These are phyloP conservation scores for Phaedon cochleariae DNA, from an alignment of 2,888 invertebrate genomes.

Conservation along the genomic window DNA sequence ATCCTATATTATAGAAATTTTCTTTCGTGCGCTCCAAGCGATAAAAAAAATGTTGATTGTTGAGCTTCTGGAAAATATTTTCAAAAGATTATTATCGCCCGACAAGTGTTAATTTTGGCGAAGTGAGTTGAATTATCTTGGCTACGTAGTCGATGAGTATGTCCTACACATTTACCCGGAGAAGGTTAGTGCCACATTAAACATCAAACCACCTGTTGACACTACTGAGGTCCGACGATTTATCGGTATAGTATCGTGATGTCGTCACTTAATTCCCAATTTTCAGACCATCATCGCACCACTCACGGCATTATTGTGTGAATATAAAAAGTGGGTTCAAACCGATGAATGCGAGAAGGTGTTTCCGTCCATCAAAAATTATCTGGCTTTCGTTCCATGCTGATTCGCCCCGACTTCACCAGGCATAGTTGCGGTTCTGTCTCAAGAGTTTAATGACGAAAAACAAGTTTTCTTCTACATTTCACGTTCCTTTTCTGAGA, in stretches of 20 bases:
- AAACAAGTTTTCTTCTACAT: conserved; percentile 28
- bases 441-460: conserved; percentile 22
- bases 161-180: conserved; percentile 25
- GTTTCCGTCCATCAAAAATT: conserved; percentile 29
- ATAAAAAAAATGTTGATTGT: too few species aligned
- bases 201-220: conserved; percentile 29
- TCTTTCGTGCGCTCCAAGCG: too few species aligned
- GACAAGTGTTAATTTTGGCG: conserved; percentile 25
- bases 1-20: too few species aligned
- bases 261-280: conserved; percentile 32
- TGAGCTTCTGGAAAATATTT: conserved; percentile 35
- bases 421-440: conserved; percentile 37
- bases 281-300: conserved; percentile 32
- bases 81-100: conserved; percentile 37
- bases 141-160: conserved; percentile 24
- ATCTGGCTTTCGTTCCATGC: conserved; percentile 19
- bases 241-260: conserved; percentile 24
- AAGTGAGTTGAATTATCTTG: conserved; percentile 20
- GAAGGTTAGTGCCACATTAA: conserved; percentile 11
- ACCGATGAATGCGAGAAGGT: too few species aligned
- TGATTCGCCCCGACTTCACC: conserved; percentile 31
- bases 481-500: conserved; percentile 21
- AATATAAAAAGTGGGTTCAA: conserved; percentile 28
- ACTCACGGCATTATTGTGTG: conserved; percentile 22
- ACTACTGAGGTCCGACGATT: conserved; percentile 31